Base-by-base conservation (phyloP, 2,797 vertebrate species). In the Ataeniobius toweri region DNA sequence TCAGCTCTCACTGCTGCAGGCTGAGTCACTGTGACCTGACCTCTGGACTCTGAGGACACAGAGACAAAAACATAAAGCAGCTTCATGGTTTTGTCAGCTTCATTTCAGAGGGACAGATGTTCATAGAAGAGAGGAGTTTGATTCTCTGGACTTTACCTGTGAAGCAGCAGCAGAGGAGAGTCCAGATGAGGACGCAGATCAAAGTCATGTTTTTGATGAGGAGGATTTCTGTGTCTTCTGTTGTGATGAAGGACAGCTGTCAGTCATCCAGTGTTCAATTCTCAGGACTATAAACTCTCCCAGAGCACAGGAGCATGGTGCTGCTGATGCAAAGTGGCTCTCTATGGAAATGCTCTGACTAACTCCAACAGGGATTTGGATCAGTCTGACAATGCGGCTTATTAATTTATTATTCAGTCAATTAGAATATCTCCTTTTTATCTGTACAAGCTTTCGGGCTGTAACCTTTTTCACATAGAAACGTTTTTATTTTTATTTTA, bases 201-300 rank as follows among this genome's bases (percentile, higher is more conserved):
- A 65, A 39, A 65, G 63, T 65, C 63, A 65, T 65, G 28, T 39
- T 65, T 65, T 22, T 65, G 63, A 65, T 41, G 63, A 65, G 16
- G 63, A 65, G 31, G 63, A 41, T 65, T 65, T 65, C 16, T 65
- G 28, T 39, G 55, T 56, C 55, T 56, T 56, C 55, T n/a, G 55
- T 10, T 56, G 55, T 56, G 22, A 56, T 56, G 55, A 56, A 56
- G 55, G 55, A 56, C 55, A 56, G 55, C 55, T 56, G 55, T 56
- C 55, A 56, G 55, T 56, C 55, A 24, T 56, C 55, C 55, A 56
- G 55, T 56, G 55, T 56, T 56, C 55, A 55, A 55, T 22, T 55
- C 20, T 55, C 53, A 56, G 55, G 55, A 56, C 55, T 56, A 56
- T 56, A 56, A 65, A 39, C 63, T 65, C 55, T 56, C 22, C 22